These are phyloP conservation scores for Gnatocerus cornutus DNA, from an alignment of 2,888 invertebrate genomes.

Conservation along the genomic window DNA sequence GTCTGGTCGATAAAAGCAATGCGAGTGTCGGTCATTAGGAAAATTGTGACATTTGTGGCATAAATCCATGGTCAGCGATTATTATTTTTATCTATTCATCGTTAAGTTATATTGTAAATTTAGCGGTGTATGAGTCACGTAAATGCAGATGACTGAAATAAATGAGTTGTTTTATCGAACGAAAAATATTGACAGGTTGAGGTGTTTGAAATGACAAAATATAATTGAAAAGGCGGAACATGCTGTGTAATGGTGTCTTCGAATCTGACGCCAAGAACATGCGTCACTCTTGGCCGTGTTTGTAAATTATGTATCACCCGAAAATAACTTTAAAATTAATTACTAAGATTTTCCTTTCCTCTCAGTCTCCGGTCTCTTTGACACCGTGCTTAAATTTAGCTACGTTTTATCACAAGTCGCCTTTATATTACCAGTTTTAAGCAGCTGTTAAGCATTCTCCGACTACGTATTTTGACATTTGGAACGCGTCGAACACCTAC, in stretches of 20 bases:
- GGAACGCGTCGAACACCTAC: slow-evolving; percentile 35
- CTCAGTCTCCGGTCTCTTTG: slow-evolving; percentile 63
- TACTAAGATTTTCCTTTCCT: slow-evolving; percentile 61
- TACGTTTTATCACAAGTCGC: slow-evolving; percentile 57
- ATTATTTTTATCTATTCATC: slow-evolving; percentile 44
- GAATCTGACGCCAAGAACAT: slow-evolving; percentile 53
- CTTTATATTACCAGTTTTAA: slow-evolving; percentile 51
- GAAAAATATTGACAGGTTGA: slow-evolving; percentile 29
- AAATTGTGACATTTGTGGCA: slow-evolving; percentile 37
- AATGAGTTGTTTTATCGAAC: slow-evolving; percentile 31
- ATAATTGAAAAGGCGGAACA: slow-evolving; percentile 45
- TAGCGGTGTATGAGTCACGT: slow-evolving; percentile 34
- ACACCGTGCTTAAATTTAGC: slow-evolving; percentile 65
- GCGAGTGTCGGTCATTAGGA: slow-evolving; percentile 40
- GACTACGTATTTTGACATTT: slow-evolving; percentile 31
- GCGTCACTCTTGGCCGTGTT: slow-evolving; percentile 63
- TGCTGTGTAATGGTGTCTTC: slow-evolving; percentile 41
- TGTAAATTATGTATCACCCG: slow-evolving; percentile 62
- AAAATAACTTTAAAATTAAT: slow-evolving; percentile 66
- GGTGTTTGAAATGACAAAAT: slow-evolving; percentile 31
- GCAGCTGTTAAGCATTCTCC: slow-evolving; percentile 53
- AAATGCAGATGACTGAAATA: slow-evolving; percentile 29
- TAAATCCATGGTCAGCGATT: slow-evolving; percentile 41
- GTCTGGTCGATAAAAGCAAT: slow-evolving; percentile 11
- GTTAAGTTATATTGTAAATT: slow-evolving; percentile 27